Evolutionary conservation across 2,888 invertebrate genomes (phyloP).

Genomic region (Torymus aiolomorphi): DNA sequence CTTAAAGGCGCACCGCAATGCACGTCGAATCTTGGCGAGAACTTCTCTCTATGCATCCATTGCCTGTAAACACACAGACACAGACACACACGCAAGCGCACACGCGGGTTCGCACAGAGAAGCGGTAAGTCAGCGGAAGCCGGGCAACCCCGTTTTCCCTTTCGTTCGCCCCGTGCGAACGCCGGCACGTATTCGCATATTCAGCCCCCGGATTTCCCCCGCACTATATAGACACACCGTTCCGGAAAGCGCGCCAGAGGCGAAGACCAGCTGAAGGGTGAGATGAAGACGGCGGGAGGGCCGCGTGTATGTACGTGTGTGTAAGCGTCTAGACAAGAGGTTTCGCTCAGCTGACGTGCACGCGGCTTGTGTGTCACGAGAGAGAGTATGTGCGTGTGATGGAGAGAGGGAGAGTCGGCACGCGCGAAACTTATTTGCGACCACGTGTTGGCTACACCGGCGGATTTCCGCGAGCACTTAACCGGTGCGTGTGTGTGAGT

Average conservation of each 20-base stretch:
- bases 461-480: conserved; percentile 7
- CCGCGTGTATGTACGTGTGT: no score
- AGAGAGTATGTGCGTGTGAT: no score
- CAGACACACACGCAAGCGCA: neutral
- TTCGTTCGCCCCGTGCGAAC: conserved; percentile 65
- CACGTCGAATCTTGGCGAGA: neutral
- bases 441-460: conserved; percentile 59
- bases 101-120: conserved; percentile 2
- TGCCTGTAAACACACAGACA: neutral
- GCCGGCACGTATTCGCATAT: conserved; percentile 71
- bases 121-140: conserved; percentile 51
- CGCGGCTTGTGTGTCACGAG: conserved; percentile 62
- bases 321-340: no score
- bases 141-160: conserved; percentile 70
- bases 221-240: neutral
- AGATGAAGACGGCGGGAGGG: conserved; percentile 50
- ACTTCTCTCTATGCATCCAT: neutral
- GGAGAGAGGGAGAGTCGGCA: no score
- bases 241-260: conserved; percentile 11
- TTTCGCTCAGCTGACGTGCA: conserved; percentile 60
- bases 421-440: conserved; percentile 63
- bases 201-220: conserved; percentile 59
- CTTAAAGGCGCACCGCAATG: no score
- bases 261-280: conserved; percentile 23
- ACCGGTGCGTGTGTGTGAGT: neutral